phyloP scores from a whole-genome alignment of 1,140 invertebrate species.

The Prorops nasuta region DNA sequence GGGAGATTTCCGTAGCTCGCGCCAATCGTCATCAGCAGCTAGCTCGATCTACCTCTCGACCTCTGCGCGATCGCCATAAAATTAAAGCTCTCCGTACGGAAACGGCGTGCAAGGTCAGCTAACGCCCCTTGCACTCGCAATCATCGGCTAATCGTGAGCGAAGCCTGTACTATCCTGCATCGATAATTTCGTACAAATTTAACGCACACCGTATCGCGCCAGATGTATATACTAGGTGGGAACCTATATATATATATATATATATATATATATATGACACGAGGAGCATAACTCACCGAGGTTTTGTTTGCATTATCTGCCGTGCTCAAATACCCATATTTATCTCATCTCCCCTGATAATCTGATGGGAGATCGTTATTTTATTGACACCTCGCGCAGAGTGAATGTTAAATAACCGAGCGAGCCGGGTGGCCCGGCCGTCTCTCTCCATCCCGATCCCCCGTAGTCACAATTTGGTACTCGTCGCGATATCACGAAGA shows the following conservation, averaged over 20 bases:
- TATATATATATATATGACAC: conserved; percentile 8
- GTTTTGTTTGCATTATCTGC: conserved; percentile 51
- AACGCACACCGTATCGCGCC: conserved; percentile 43
- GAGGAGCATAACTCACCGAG: conserved; percentile 47
- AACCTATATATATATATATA: not conserved
- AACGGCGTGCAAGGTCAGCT: too few relatives aligned
- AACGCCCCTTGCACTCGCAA: conserved; percentile 40
- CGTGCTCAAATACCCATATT: conserved; percentile 48
- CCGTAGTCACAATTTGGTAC: too few relatives aligned
- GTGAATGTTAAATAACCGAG: conserved; percentile 29
- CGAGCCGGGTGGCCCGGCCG: not conserved
- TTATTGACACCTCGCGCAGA: conserved; percentile 37
- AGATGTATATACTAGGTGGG: conserved; percentile 22
- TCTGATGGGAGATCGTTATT: conserved; percentile 41
- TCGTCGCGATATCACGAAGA: too few relatives aligned
- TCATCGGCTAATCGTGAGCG: conserved; percentile 47
- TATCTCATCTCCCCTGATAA: conserved; percentile 44
- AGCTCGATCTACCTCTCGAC: too few relatives aligned
- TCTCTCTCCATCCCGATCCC: too few relatives aligned
- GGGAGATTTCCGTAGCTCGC: too few relatives aligned
- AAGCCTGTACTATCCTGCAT: conserved; percentile 38
- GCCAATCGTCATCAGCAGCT: too few relatives aligned
- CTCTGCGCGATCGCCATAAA: too few relatives aligned
- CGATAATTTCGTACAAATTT: conserved; percentile 51
- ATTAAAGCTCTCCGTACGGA: too few relatives aligned